Conservation (phyloP, 2,888 invertebrate genomes). For the Saturnia pavonia region DNA sequence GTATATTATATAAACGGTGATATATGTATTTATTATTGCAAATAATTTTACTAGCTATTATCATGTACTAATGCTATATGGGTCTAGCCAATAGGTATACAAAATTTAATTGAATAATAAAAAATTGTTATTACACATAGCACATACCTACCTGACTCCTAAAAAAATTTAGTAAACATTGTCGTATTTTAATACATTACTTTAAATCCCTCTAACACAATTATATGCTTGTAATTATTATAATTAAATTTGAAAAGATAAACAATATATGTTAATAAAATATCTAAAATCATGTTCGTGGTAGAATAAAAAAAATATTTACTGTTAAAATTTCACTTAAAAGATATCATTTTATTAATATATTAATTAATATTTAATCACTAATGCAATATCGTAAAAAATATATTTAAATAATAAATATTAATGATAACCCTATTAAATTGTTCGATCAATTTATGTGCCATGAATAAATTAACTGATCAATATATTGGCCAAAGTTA, state of each 20-base stretch:
- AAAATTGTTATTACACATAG: background rate
- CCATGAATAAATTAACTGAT: too few relatives aligned
- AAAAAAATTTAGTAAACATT: background rate
- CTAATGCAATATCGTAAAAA: background rate
- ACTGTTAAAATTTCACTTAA: background rate
- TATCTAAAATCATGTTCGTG: background rate
- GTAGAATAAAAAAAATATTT: background rate
- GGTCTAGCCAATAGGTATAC: too few relatives aligned
- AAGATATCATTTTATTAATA: background rate
- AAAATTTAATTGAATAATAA: background rate
- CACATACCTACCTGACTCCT: background rate
- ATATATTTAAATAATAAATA: too few relatives aligned
- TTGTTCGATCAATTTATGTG: slow-evolving; percentile 36
- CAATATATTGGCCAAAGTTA: too few relatives aligned
- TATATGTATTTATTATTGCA: background rate
- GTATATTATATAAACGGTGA: too few relatives aligned
- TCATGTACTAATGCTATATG: too few relatives aligned
- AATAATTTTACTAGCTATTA: background rate
- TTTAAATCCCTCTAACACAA: background rate
- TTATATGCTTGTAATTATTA: background rate
- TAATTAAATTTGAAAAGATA: background rate
- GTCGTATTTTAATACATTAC: background rate
- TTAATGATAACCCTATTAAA: slow-evolving; percentile 37
- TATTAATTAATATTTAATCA: background rate
- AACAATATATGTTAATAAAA: background rate